Conservation (phyloP, 2,113 vertebrate species). For the Solenodon paradoxus region DNA sequence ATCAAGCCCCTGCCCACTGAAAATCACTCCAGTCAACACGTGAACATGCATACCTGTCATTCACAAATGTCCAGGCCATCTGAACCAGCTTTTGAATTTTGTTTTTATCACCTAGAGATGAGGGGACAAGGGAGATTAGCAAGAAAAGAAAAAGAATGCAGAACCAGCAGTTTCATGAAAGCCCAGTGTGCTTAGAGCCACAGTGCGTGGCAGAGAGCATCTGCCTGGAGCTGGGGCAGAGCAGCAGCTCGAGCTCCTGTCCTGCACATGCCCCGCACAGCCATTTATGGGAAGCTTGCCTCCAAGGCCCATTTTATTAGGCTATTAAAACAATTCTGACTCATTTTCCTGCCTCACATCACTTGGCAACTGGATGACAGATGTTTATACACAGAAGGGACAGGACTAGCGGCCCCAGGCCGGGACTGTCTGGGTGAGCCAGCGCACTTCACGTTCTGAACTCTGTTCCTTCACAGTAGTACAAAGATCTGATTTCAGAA, state of each 20-base stretch:
- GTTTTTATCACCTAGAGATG: slow-evolving; percentile 92
- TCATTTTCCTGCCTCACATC: slow-evolving; percentile 50
- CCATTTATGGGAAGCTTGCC: not conserved
- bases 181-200: not conserved
- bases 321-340: slow-evolving; percentile 50
- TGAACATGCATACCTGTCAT: slow-evolving; percentile 87
- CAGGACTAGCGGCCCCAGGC: not conserved
- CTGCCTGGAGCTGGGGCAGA: not conserved
- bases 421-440: not conserved
- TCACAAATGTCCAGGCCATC: slow-evolving; percentile 99
- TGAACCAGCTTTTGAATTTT: slow-evolving; percentile 99
- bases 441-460: not conserved
- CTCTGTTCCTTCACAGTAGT: not conserved
- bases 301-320: slow-evolving; percentile 8
- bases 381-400: not conserved
- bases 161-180: not conserved
- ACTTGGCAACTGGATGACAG: slow-evolving; percentile 40
- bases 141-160: not conserved
- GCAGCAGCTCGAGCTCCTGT: rapidly evolving
- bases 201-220: not conserved
- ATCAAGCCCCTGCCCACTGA: not conserved
- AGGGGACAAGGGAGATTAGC: not conserved
- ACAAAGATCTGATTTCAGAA: not conserved
- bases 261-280: not conserved
- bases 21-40: not conserved